Base-by-base conservation (phyloP, 1,140 invertebrate species). In the Mesaphorura yosii region DNA sequence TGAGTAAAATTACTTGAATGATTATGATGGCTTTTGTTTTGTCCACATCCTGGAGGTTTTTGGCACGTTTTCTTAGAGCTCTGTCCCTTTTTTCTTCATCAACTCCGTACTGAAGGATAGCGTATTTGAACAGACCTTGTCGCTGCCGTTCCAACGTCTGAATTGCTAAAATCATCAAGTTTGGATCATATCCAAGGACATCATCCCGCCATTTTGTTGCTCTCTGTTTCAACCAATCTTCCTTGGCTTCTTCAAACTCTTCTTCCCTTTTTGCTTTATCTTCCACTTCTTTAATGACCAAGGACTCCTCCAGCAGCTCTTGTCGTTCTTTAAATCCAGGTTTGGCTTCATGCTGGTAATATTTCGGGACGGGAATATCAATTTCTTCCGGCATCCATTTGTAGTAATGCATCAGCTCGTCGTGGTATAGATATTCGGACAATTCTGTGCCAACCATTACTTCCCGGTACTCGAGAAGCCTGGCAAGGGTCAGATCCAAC, bases 401-500 rank as follows among this genome's bases (percentile, higher is more conserved):
- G 42, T 28, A 29, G 20, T 19, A 46, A 28, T 38, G 48, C 26
- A 56, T 26, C 31, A 25, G 27, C 72, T 65, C 88, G 64, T 87
- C 58, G 22, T 51, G 42, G 37, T 60, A 60, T 17, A 38, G 29
- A 26, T 39, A 46, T 44, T 60, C 58, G 5, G 53, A 57, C 2
- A 44, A 48, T 38, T 60, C 58, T 12, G 49, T 38, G 31, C 19
- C 15, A 28, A 60, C 50, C 27, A 58, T 22, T 4, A 50, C 49
- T 23, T 48, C 52, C 57, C 63, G 76, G 6, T 78, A 50, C 61
- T 78, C 76, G 3, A 77, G 55, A 14, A 77, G 64, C 47, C 90
- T 74, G 3, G 87, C 90, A 38, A 93, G 74, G 26, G 78, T 78
- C 1, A 81, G 78, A 66, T 93, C 87, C 0, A 95, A 67, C 2